Evolutionary conservation across 2,113 vertebrate genomes (phyloP).

Genomic region (Hemichromis elongatus): DNA sequence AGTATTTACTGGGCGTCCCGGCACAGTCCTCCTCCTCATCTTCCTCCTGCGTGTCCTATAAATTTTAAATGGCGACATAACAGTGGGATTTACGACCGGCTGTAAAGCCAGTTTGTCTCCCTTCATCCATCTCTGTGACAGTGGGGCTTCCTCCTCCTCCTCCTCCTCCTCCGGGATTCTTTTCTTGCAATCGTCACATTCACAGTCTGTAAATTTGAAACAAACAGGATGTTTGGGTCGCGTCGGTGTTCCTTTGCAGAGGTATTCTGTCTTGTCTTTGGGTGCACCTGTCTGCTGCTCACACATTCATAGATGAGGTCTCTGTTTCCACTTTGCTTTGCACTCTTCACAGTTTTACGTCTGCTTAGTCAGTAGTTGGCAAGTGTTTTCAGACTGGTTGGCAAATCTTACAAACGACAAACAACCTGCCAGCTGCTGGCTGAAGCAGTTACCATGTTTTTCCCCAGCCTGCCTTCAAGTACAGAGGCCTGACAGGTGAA

Average conservation of each 20-base stretch:
- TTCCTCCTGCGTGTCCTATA: background rate
- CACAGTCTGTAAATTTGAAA: too few species aligned
- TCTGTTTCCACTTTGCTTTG: background rate
- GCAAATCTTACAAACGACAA: too few species aligned
- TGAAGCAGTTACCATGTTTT: fast-evolving
- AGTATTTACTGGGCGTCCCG: background rate
- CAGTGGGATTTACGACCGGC: conserved; percentile 14
- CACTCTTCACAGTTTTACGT: too few species aligned
- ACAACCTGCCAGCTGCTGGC: too few species aligned
- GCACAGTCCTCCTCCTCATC: background rate
- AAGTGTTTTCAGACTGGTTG: background rate
- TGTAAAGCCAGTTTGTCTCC: conserved; percentile 2
- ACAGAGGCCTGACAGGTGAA: background rate
- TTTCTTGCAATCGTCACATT: background rate
- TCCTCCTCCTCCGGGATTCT: background rate
- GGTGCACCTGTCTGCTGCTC: background rate
- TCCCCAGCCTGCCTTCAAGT: background rate
- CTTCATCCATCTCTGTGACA: background rate
- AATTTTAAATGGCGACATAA: conserved; percentile 8
- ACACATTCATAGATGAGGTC: background rate
- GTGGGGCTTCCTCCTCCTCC: background rate
- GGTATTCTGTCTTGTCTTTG: background rate
- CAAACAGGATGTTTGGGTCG: too few species aligned
- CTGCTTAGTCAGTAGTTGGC: too few species aligned
- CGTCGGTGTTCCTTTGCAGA: background rate